Conservation (phyloP, 1,140 invertebrate species). For the Phymorhynchus buccinoides region DNA sequence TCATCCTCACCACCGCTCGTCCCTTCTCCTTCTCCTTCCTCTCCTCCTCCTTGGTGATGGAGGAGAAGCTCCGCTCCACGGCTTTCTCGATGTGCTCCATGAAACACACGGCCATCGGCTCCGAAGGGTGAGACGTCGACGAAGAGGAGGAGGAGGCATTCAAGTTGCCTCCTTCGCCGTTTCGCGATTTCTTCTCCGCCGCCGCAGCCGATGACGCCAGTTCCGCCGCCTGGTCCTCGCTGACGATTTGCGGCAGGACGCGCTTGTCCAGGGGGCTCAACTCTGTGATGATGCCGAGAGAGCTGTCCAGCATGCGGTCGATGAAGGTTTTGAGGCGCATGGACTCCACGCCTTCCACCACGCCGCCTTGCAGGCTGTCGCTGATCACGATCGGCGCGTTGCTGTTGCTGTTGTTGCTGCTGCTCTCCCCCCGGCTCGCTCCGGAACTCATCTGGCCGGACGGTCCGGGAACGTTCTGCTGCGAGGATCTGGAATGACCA, state of each 20-base stretch:
- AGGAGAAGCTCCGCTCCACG: slow-evolving; percentile 58
- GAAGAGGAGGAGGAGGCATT: background rate
- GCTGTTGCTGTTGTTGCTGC: background rate
- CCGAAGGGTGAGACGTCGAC: background rate
- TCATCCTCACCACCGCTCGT: background rate
- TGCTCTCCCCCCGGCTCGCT: background rate
- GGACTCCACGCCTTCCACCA: slow-evolving; percentile 4
- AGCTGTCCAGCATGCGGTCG: slow-evolving; percentile 62
- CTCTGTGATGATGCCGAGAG: slow-evolving; percentile 36
- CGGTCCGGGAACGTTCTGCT: no score
- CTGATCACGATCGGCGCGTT: background rate
- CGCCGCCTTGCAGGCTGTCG: background rate
- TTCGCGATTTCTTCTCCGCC: background rate
- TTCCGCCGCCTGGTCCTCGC: slow-evolving; percentile 20
- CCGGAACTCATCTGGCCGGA: no score
- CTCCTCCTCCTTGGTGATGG: slow-evolving; percentile 47
- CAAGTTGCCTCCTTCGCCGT: background rate
- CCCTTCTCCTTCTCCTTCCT: slow-evolving; percentile 27
- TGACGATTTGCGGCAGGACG: background rate
- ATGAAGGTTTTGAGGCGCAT: slow-evolving; percentile 58
- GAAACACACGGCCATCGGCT: slow-evolving; percentile 49
- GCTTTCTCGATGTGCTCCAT: slow-evolving; percentile 67
- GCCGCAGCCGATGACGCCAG: no score
- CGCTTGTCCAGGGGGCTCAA: slow-evolving; percentile 7
- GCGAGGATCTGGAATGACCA: background rate